A percentile compares a stretch with the other conserved stretches of the same genome.
Evolutionary conservation across 2,888 invertebrate species (phyloP).

Genomic region (Cephus runcator): DNA sequence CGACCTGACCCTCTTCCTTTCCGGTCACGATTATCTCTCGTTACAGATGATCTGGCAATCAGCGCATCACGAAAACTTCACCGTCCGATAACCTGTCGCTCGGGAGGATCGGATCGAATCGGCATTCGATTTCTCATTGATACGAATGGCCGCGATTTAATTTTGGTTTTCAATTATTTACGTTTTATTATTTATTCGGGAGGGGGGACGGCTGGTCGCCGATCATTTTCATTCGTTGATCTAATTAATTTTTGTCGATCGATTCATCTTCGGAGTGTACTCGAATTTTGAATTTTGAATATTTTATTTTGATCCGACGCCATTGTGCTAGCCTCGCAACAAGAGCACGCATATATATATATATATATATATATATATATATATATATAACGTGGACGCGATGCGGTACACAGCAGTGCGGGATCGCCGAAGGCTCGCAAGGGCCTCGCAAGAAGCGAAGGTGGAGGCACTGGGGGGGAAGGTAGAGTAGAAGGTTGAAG

Average conservation of each 20-base stretch:
- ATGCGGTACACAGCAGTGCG: constrained; percentile 24
- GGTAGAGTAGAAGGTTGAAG: constrained; percentile 16
- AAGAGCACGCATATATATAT: constrained; percentile 46
- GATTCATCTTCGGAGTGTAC: too few species aligned
- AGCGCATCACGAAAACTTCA: neutral
- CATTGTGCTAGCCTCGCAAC: constrained; percentile 55
- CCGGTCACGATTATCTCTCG: neutral
- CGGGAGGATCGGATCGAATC: neutral
- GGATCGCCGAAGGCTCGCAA: constrained; percentile 55
- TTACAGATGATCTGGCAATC: neutral
- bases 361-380: too few species aligned
- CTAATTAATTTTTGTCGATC: neutral
- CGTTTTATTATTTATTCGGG: neutral
- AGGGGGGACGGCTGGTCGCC: neutral
- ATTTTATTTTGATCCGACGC: constrained; percentile 39
- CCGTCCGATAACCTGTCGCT: constrained; percentile 3
- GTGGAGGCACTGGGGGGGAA: constrained; percentile 39
- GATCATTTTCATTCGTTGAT: neutral
- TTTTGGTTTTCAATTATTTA: neutral
- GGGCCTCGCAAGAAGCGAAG: constrained; percentile 44
- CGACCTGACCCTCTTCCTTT: neutral
- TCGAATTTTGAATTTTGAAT: neutral
- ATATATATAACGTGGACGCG: constrained; percentile 39
- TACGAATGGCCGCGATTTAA: neutral
- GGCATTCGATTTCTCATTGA: neutral